These are phyloP conservation scores for Cryptotis parvus DNA, from an alignment of 2,113 vertebrate species.

Conservation along the genomic window DNA sequence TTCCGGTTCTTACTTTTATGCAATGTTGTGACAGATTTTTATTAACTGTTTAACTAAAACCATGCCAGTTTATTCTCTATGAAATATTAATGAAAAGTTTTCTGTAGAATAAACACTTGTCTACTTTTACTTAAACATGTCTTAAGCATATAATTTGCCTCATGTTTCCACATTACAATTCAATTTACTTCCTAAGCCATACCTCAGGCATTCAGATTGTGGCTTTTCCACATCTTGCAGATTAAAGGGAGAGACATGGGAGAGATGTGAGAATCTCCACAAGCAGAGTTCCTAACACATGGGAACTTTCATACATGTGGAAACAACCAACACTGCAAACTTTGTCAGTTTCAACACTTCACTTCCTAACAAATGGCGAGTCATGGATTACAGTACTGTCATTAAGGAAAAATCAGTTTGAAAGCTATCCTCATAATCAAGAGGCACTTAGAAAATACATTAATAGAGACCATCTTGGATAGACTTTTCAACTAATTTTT, in stretches of 20 bases:
- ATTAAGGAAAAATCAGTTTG: constrained; percentile 61
- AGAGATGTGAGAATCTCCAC: too few relatives aligned
- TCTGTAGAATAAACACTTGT: neutral
- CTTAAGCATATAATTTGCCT: neutral
- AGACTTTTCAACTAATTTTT: constrained; percentile 63
- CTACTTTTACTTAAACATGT: neutral
- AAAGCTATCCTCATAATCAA: constrained; percentile 60
- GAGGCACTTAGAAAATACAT: constrained; percentile 1
- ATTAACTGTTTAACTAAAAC: neutral
- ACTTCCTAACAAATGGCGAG: constrained; percentile 18
- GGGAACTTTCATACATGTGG: too few relatives aligned
- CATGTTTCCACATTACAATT: neutral
- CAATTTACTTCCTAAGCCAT: neutral
- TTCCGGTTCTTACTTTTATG: neutral
- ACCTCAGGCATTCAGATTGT: neutral
- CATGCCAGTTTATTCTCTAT: neutral
- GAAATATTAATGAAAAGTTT: neutral
- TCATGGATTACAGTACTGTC: constrained; percentile 48
- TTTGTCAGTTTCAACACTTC: neutral
- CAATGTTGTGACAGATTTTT: neutral
- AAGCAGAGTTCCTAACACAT: fast-evolving
- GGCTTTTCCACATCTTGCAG: neutral
- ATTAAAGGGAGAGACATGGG: neutral
- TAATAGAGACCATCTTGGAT: neutral
- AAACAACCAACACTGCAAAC: neutral